phyloP scores from a whole-genome alignment of 2,113 vertebrate species.

The Tamias sibiricus region DNA sequence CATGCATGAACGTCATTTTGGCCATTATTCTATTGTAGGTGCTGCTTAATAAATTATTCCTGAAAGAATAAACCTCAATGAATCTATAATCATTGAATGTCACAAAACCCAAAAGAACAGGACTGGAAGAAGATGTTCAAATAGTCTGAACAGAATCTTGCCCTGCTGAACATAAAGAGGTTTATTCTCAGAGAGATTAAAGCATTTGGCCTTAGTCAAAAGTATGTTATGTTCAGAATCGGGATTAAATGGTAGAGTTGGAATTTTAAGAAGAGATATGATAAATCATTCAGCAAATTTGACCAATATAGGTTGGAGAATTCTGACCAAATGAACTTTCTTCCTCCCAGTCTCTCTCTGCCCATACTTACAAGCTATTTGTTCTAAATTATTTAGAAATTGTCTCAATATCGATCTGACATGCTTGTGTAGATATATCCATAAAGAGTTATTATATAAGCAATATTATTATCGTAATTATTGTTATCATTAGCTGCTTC shows the following conservation, averaged over 20 bases:
- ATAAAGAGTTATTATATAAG: slow-evolving; percentile 71
- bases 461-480: slow-evolving; percentile 73
- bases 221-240: background rate
- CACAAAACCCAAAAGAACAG: background rate
- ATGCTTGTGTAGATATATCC: slow-evolving; percentile 65
- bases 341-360: background rate
- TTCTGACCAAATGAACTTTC: slow-evolving; percentile 43
- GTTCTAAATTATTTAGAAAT: slow-evolving; percentile 75
- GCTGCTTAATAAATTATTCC: background rate
- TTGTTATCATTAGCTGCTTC: slow-evolving; percentile 77
- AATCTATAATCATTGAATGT: background rate
- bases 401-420: slow-evolving; percentile 57
- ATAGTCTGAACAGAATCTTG: background rate
- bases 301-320: background rate
- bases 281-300: slow-evolving; percentile 63
- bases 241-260: background rate
- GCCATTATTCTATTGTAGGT: background rate
- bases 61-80: background rate
- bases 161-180: background rate
- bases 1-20: background rate
- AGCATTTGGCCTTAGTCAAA: background rate
- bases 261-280: slow-evolving; percentile 22
- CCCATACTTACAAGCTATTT: slow-evolving; percentile 43
- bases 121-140: background rate
- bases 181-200: background rate